phyloP scores from a whole-genome alignment of 1,140 invertebrate species.

The Drosophila varians region DNA sequence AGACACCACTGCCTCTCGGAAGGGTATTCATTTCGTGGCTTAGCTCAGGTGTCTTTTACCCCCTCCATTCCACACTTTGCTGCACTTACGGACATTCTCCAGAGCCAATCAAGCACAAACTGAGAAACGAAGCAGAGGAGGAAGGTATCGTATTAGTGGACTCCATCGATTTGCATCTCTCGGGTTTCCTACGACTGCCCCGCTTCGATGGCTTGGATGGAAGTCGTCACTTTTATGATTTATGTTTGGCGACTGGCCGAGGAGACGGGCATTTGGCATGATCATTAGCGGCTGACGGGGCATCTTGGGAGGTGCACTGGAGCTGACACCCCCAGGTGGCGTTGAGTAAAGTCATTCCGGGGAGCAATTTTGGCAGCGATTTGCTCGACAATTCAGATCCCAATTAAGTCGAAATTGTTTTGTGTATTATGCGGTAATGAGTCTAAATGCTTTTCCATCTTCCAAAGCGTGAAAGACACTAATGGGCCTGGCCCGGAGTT shows the following conservation, averaged over 20 bases:
- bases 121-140: slow-evolving; percentile 12
- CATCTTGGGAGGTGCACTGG: slow-evolving; percentile 15
- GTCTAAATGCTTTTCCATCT: slow-evolving; percentile 42
- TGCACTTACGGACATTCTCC: slow-evolving; percentile 60
- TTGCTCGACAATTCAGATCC: slow-evolving; percentile 53
- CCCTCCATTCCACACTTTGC: slow-evolving; percentile 34
- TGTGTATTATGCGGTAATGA: slow-evolving; percentile 46
- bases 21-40: slow-evolving; percentile 28
- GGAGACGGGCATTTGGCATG: slow-evolving; percentile 33
- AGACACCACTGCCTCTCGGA: background rate
- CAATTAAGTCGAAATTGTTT: slow-evolving; percentile 61
- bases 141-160: slow-evolving; percentile 11
- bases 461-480: slow-evolving; percentile 55
- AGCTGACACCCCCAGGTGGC: slow-evolving; percentile 10
- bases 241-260: slow-evolving; percentile 40
- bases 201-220: slow-evolving; percentile 37
- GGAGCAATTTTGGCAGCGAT: slow-evolving; percentile 40
- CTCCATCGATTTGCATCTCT: slow-evolving; percentile 62
- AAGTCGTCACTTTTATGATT: slow-evolving; percentile 68
- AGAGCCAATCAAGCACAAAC: slow-evolving; percentile 68
- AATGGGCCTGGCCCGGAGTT: slow-evolving; percentile 50
- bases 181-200: slow-evolving; percentile 56
- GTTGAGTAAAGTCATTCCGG: slow-evolving; percentile 38
- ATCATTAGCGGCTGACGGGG: slow-evolving; percentile 55
- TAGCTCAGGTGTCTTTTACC: slow-evolving; percentile 9